These are phyloP conservation scores for Ictalurus punctatus DNA, from an alignment of 2,113 vertebrate species.

Conservation along the genomic window DNA sequence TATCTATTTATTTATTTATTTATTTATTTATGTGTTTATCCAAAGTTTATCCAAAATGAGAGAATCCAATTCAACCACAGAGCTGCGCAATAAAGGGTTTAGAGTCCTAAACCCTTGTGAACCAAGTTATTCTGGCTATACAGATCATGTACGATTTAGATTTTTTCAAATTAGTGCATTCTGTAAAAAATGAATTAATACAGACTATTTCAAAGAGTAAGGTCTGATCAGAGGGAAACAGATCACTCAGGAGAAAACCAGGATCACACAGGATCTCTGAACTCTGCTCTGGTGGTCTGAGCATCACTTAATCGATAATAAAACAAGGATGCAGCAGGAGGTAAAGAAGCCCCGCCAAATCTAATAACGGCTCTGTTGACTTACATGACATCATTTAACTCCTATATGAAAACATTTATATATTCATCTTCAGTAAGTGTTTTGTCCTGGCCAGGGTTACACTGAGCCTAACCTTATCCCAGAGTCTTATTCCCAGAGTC, in stretches of 20 bases:
- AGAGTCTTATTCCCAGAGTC: neutral
- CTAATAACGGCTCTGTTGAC: neutral
- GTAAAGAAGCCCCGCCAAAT: conserved; percentile 13
- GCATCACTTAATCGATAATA: conserved; percentile 14
- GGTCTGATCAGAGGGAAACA: conserved; percentile 18
- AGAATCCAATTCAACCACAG: neutral
- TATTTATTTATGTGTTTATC: neutral
- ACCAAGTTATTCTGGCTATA: neutral
- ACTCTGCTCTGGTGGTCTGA: conserved; percentile 6
- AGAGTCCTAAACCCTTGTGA: neutral
- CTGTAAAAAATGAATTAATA: neutral
- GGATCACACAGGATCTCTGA: conserved; percentile 12
- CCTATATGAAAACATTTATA: neutral
- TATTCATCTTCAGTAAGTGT: neutral
- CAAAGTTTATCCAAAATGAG: neutral
- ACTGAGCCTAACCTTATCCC: neutral
- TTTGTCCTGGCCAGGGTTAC: neutral
- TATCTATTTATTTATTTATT: neutral
- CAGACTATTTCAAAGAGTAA: neutral
- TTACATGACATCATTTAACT: conserved; percentile 10
- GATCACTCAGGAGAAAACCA: conserved; percentile 3
- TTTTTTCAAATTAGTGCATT: neutral
- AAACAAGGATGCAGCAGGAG: neutral
- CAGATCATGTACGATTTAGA: neutral
- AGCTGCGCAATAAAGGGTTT: neutral